Percentiles rank a stretch among this genome's conserved stretches.
These are phyloP conservation scores for Gymnothorax javanicus DNA, from an alignment of 2,797 vertebrate species.

Conservation along the genomic window DNA sequence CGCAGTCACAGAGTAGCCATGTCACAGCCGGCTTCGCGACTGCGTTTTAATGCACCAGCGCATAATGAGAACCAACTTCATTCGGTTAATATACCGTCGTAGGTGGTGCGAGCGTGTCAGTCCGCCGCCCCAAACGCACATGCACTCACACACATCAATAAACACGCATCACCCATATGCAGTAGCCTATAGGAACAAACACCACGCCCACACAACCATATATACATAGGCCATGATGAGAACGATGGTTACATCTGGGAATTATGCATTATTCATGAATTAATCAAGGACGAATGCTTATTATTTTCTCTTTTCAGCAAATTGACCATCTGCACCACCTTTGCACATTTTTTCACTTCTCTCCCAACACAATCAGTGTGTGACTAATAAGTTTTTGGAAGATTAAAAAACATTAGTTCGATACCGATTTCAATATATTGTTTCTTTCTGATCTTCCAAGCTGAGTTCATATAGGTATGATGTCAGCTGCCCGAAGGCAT, in stretches of 20 bases:
- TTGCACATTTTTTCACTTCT: too few species aligned
- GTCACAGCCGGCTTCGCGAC: slow-evolving; percentile 24
- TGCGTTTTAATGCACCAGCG: not conserved
- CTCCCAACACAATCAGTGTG: too few species aligned
- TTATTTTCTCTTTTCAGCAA: not conserved
- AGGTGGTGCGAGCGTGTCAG: not conserved
- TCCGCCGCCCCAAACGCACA: not conserved
- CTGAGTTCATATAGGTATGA: slow-evolving; percentile 12
- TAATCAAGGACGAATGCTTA: not conserved
- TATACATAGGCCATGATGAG: not conserved
- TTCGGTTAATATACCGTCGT: slow-evolving; percentile 6
- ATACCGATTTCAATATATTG: not conserved
- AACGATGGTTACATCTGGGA: not conserved
- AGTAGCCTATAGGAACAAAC: slow-evolving; percentile 13
- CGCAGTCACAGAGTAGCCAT: slow-evolving; percentile 51
- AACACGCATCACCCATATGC: not conserved
- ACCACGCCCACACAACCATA: not conserved
- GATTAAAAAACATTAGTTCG: not conserved
- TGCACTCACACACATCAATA: not conserved
- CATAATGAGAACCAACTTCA: not conserved
- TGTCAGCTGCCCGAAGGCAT: slow-evolving; percentile 24
- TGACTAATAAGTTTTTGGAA: too few species aligned
- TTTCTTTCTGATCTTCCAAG: not conserved
- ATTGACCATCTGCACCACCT: not conserved
- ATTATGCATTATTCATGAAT: not conserved